These are phyloP conservation scores for Momotus momota DNA, from an alignment of 2,797 vertebrate genomes.

Conservation along the genomic window DNA sequence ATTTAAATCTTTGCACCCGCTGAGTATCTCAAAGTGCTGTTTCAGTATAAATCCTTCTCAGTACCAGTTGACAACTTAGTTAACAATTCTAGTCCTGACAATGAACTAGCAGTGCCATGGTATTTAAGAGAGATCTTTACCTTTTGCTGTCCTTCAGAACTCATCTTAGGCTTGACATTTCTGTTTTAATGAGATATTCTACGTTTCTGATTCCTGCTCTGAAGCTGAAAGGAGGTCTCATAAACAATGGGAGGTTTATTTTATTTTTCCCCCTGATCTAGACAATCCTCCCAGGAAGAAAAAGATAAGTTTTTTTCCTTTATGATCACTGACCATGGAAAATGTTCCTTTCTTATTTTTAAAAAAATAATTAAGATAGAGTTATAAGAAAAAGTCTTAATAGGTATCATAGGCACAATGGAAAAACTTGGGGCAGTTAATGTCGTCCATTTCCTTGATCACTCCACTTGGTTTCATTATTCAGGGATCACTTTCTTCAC, in stretches of 20 bases:
- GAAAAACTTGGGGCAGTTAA: background rate
- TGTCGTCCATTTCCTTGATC: background rate
- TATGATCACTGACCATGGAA: background rate
- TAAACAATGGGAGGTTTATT: background rate
- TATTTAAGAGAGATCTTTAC: conserved; percentile 55
- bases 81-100: conserved; percentile 41
- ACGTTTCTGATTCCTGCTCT: conserved; percentile 6
- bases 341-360: background rate
- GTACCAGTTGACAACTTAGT: conserved; percentile 23
- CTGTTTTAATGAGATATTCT: conserved; percentile 46
- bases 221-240: background rate
- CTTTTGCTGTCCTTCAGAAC: conserved; percentile 43
- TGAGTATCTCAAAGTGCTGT: conserved; percentile 20
- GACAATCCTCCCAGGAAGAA: background rate
- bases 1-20: conserved; percentile 48
- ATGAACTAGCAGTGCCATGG: conserved; percentile 29
- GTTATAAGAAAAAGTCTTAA: background rate
- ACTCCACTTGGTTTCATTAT: background rate
- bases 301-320: background rate
- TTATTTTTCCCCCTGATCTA: background rate
- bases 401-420: background rate
- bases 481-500: background rate
- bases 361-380: background rate
- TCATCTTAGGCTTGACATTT: conserved; percentile 53
- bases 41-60: conserved; percentile 33